Conservation (phyloP, 1,140 invertebrate genomes). For the Zaprionus kolodkinae region DNA sequence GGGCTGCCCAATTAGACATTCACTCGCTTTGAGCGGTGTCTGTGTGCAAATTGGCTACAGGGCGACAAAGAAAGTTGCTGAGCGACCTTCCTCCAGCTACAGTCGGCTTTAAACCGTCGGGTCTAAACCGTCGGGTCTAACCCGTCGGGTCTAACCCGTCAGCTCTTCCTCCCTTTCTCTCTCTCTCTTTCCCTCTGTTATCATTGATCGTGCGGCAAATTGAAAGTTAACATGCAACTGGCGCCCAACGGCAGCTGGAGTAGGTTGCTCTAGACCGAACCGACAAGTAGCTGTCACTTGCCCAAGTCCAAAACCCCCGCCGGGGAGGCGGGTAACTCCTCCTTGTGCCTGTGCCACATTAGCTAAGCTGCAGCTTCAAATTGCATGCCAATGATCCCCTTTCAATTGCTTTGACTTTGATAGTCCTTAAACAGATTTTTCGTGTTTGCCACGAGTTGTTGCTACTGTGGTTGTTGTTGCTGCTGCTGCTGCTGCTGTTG, state of each 20-base stretch:
- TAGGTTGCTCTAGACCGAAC: conserved; percentile 11
- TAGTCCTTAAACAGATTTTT: conserved; percentile 80
- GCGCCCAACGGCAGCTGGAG: conserved; percentile 30
- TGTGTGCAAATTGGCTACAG: conserved; percentile 45
- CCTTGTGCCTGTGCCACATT: conserved; percentile 50
- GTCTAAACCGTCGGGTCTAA: not conserved
- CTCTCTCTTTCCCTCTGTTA: conserved; percentile 3
- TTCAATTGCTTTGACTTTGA: conserved; percentile 72
- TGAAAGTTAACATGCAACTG: conserved; percentile 76
- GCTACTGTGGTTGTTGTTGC: conserved; percentile 24
- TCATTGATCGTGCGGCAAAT: conserved; percentile 65
- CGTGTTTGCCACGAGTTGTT: conserved; percentile 27
- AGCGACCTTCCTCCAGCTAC: conserved; percentile 35
- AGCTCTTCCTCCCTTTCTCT: too few species aligned
- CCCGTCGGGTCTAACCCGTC: too few species aligned
- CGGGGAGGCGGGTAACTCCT: not conserved
- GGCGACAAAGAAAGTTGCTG: conserved; percentile 67
- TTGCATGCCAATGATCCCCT: conserved; percentile 39
- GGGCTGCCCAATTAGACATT: conserved; percentile 64
- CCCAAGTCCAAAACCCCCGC: conserved; percentile 6
- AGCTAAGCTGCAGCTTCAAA: conserved; percentile 43
- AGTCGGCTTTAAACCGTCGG: not conserved
- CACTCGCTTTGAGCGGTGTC: conserved; percentile 52
- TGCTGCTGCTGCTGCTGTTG: conserved; percentile 18
- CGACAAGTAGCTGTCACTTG: conserved; percentile 40